Evolutionary conservation across 2,113 vertebrate species (phyloP), one percentile per base, ranked within the genome.

Genomic region (Verasper variegatus): DNA sequence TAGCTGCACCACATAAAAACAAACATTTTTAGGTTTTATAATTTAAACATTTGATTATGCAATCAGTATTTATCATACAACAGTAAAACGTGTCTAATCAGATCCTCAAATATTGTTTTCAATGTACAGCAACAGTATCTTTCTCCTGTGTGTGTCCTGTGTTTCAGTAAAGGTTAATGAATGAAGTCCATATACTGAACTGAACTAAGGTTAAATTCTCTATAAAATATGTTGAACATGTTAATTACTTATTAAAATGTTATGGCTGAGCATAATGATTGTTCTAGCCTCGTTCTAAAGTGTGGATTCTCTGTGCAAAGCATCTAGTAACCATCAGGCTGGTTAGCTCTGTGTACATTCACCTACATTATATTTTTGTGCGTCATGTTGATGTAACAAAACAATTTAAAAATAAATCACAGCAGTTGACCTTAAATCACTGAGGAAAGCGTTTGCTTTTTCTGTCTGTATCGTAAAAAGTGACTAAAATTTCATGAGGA

Each of bases 391-490:
- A 73, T 64, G 21, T 23, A 27, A 12, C 3, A 73, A 70, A 35
- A 20, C 9, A 60, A 31, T 7, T 3, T 26, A 2, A 56, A 74
- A 63, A 54, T 23, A 61, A 70, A 76, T 67, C 13, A 63, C 5
- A 77, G 24, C n/a, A 73, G 18, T 65, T 74, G 52, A 79, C 55
- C 74, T 68, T 37, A 14, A 54, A 76, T 79, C 18, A 45, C 61
- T 20, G 17, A 73, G 45, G 3, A 58, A 74, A 77, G 2, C 14
- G 20, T 58, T 40, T 17, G 18, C 13, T 51, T 65, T 10, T 62
- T 76, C 23, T 40, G 4, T 67, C 13, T 74, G 13, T 75, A 47
- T 17, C 10, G 0, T 83, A 76, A 85, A 85, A 74, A 73, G 64
- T 67, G 62, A 65, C 55, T 66, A 69, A 70, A 84, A 76, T 1